Evolutionary conservation across 2,888 invertebrate genomes (phyloP).

Genomic region (Synanthedon vespiformis): DNA sequence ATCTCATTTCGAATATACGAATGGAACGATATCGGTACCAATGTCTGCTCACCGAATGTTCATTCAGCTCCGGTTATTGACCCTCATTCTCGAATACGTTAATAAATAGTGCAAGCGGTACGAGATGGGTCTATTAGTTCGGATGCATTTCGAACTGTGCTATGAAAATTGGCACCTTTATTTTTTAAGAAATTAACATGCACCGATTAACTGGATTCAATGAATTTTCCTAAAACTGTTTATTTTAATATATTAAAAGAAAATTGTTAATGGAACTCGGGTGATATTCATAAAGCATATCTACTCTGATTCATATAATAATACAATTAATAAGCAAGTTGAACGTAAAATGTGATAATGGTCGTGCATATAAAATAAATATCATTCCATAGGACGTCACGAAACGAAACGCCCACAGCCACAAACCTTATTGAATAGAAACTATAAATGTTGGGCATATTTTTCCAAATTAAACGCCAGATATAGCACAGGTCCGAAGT

Average conservation of each 20-base stretch:
- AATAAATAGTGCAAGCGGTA: conserved; percentile 56
- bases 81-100: conserved; percentile 33
- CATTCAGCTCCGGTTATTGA: conserved; percentile 53
- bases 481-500: conserved; percentile 33
- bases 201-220: conserved; percentile 3
- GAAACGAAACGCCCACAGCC: conserved; percentile 41
- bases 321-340: too few relatives aligned
- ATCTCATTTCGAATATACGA: conserved; percentile 40
- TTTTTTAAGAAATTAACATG: conserved; percentile 3
- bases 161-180: conserved; percentile 3
- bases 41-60: conserved; percentile 15
- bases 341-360: too few relatives aligned
- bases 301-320: too few relatives aligned
- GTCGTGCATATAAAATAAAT: too few relatives aligned
- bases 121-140: conserved; percentile 42
- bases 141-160: conserved; percentile 13
- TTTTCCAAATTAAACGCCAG: conserved; percentile 58
- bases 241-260: too few relatives aligned
- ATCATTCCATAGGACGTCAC: conserved; percentile 5
- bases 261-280: too few relatives aligned
- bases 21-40: conserved; percentile 26
- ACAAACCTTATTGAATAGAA: conserved; percentile 37
- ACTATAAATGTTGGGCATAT: conserved; percentile 39
- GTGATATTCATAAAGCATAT: too few relatives aligned
- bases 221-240: background rate